A percentile compares a stretch with the other conserved stretches of the same genome.
Conservation (phyloP, 2,888 invertebrate species). For the Blomia tropicalis region DNA sequence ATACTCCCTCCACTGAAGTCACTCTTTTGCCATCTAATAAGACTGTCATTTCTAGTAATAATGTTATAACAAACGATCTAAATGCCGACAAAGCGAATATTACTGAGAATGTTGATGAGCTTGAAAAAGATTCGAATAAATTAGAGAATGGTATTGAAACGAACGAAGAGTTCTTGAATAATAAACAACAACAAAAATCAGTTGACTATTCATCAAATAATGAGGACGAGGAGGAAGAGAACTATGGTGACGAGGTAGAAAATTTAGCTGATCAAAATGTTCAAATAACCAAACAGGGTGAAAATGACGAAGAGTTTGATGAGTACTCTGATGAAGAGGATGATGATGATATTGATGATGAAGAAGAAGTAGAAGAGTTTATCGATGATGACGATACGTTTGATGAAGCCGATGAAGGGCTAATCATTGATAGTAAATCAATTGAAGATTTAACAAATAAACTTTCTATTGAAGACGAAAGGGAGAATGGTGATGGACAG, state of each 20-base stretch:
- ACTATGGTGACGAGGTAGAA: background rate
- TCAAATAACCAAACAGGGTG: background rate
- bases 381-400: conserved; percentile 31
- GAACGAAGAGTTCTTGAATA: background rate
- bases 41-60: conserved; percentile 8
- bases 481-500: conserved; percentile 45
- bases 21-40: background rate
- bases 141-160: conserved; percentile 24
- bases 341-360: conserved; percentile 23
- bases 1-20: background rate
- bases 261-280: background rate
- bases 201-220: background rate
- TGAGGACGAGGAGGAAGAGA: background rate
- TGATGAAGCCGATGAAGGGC: conserved; percentile 24
- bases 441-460: conserved; percentile 31
- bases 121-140: background rate
- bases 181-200: background rate
- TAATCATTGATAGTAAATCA: conserved; percentile 25
- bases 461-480: conserved; percentile 35
- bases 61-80: background rate
- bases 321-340: conserved; percentile 29
- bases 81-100: conserved; percentile 7
- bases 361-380: conserved; percentile 32
- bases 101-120: background rate
- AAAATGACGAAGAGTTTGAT: conserved; percentile 13